Conservation (phyloP, 92 coral and sea anemone species). For the Epizoanthus illoricatus region DNA sequence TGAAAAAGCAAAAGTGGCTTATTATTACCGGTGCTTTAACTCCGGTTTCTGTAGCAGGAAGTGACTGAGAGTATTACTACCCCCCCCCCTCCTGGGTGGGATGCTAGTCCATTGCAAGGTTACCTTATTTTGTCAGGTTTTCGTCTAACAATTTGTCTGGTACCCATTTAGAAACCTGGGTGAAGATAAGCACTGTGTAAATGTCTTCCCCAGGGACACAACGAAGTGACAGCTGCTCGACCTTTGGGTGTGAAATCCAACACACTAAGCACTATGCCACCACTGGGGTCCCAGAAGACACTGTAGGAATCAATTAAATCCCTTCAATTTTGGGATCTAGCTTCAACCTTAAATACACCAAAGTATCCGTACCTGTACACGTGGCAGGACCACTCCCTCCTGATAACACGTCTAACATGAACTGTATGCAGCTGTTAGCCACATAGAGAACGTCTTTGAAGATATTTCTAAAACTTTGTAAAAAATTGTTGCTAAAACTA, state of each 20-base stretch:
- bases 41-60: no score
- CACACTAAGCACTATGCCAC: neutral
- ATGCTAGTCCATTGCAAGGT: no score
- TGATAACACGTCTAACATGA: conserved; percentile 53
- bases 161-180: no score
- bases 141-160: no score
- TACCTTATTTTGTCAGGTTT: no score
- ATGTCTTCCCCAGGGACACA: no score
- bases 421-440: conserved; percentile 50
- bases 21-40: no score
- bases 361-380: conserved; percentile 24
- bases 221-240: neutral
- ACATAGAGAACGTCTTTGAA: conserved; percentile 35
- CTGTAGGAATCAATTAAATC: neutral
- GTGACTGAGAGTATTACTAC: no score
- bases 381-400: conserved; percentile 46
- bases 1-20: no score
- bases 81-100: no score
- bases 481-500: conserved; percentile 13
- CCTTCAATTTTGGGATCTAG: neutral
- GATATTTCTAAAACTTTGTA: conserved; percentile 32
- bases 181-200: no score
- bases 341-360: neutral
- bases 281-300: neutral
- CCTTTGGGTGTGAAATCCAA: neutral